Evolutionary conservation across 2,797 vertebrate genomes (phyloP).

Genomic region (Smutsia gigantea): DNA sequence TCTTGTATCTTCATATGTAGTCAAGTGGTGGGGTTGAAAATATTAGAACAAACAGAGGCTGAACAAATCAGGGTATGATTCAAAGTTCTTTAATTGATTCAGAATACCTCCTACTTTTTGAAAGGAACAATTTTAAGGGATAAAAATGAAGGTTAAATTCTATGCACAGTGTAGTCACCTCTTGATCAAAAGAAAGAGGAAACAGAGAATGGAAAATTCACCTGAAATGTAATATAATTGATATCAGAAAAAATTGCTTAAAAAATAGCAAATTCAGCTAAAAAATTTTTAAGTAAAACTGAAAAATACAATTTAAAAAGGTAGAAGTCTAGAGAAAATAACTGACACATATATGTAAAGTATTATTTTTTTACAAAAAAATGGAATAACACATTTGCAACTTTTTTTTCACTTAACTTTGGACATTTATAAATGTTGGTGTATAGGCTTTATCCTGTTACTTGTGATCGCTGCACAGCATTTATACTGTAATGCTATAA

Average conservation of each 20-base stretch:
- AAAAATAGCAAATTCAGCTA: neutral
- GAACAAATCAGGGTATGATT: neutral
- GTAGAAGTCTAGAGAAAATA: neutral
- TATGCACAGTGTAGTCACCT: constrained; percentile 28
- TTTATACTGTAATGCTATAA: neutral
- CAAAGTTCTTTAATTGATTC: neutral
- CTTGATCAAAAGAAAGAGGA: constrained; percentile 13
- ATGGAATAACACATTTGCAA: neutral
- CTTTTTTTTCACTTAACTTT: neutral
- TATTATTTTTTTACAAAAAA: neutral
- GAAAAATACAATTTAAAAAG: constrained; percentile 5
- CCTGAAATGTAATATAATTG: neutral
- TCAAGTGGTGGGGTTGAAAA: constrained; percentile 5
- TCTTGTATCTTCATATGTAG: neutral
- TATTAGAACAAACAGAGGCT: neutral
- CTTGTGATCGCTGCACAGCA: neutral
- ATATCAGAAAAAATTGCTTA: neutral
- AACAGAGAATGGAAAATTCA: neutral
- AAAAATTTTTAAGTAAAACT: neutral
- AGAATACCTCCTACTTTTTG: constrained; percentile 9
- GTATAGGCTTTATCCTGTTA: neutral
- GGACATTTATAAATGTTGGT: neutral
- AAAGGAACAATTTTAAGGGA: constrained; percentile 12
- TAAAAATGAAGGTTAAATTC: constrained; percentile 36
- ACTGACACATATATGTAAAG: neutral